A percentile compares a stretch with the other conserved stretches of the same genome.
Conservation (phyloP, 2,113 vertebrate species). For the Gymnogyps californianus region DNA sequence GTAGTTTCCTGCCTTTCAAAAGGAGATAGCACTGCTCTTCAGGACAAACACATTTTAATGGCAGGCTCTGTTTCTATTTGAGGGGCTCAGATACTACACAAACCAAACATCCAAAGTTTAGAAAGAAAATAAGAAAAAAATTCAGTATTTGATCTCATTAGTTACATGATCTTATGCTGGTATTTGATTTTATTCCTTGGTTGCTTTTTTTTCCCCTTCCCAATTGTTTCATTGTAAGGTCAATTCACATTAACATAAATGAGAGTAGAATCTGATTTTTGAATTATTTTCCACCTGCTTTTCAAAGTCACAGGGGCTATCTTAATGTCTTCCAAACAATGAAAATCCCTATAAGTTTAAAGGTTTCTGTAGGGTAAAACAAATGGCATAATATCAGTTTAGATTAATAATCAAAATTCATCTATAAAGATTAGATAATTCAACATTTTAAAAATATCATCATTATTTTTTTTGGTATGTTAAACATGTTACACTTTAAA, state of each 20-base stretch:
- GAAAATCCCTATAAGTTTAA: neutral
- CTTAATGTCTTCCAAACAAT: neutral
- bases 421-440: neutral
- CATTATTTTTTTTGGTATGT: neutral
- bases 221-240: neutral
- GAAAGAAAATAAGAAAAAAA: neutral
- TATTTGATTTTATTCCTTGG: neutral
- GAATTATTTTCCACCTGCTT: neutral
- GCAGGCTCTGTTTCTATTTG: neutral
- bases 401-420: neutral
- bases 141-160: neutral
- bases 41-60: neutral
- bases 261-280: neutral
- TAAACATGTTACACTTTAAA: neutral
- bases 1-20: neutral
- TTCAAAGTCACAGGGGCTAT: neutral
- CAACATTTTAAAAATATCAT: neutral
- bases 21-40: neutral
- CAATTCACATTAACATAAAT: neutral
- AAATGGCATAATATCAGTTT: neutral
- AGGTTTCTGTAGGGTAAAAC: neutral
- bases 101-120: neutral
- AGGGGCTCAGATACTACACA: neutral
- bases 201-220: neutral
- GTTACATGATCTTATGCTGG: neutral